Conservation (phyloP, 2,797 vertebrate species). For the Malurus splendens region DNA sequence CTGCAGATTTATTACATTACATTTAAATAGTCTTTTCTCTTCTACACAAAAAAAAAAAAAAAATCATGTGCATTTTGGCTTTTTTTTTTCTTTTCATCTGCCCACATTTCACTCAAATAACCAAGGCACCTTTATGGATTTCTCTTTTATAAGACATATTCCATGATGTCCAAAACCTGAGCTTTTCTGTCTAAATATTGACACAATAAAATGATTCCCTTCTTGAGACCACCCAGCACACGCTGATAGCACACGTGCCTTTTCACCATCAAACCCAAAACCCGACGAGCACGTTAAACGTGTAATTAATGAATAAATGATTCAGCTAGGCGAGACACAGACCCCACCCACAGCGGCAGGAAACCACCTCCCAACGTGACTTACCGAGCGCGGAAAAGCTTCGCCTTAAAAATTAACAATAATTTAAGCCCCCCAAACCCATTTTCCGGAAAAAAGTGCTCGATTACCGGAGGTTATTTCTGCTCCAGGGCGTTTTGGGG, state of each 20-base stretch:
- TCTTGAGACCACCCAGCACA: not conserved
- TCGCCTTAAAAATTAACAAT: accelerated
- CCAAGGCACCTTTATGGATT: not conserved
- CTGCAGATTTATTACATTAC: not conserved
- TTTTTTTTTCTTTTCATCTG: not conserved
- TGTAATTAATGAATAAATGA: accelerated
- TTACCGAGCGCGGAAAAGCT: not conserved
- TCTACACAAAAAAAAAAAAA: not conserved
- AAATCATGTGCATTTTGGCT: not conserved
- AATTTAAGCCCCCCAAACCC: not conserved
- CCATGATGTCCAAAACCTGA: accelerated
- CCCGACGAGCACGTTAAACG: not conserved
- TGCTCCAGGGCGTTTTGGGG: not conserved
- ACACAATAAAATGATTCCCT: not conserved
- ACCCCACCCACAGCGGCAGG: not conserved
- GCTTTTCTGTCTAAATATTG: not conserved
- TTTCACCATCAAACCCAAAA: not conserved
- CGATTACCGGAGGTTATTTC: accelerated
- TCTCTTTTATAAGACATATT: not conserved
- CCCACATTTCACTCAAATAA: not conserved
- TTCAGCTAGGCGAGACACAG: not conserved
- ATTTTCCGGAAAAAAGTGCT: not conserved
- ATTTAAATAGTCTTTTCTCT: not conserved
- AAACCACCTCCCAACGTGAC: not conserved
- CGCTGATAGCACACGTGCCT: accelerated